Percentiles rank a stretch among this genome's conserved stretches.
Conservation (phyloP, 2,797 vertebrate species). For the Otus scops region DNA sequence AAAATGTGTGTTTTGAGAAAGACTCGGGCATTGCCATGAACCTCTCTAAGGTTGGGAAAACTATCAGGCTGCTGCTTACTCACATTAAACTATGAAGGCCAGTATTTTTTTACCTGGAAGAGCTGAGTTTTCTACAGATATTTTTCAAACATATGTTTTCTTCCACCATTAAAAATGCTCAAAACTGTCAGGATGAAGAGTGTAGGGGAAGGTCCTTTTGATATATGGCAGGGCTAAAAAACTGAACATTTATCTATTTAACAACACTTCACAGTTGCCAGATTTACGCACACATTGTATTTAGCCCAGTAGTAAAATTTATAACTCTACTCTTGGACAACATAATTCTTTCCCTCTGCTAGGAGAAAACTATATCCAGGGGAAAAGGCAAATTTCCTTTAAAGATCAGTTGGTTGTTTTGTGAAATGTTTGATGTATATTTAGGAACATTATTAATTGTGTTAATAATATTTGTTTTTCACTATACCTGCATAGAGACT, state of each 20-base stretch:
- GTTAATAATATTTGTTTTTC: not conserved
- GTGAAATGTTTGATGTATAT: not conserved
- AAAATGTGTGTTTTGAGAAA: not conserved
- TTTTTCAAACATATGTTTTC: slow-evolving; percentile 16
- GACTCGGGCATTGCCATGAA: not conserved
- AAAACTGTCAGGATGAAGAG: not conserved
- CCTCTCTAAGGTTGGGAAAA: not conserved
- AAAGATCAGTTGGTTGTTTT: not conserved
- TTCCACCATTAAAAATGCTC: not conserved
- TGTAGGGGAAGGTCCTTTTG: not conserved
- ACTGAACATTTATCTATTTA: slow-evolving; percentile 49
- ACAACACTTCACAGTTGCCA: slow-evolving; percentile 25
- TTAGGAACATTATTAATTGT: not conserved
- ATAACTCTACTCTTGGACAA: not conserved
- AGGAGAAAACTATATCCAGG: not conserved
- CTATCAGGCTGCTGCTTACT: not conserved
- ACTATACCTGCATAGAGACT: not conserved
- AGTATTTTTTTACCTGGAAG: not conserved
- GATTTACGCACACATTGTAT: slow-evolving; percentile 16
- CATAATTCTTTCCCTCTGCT: slow-evolving; percentile 30
- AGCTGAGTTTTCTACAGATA: not conserved
- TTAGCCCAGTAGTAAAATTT: slow-evolving; percentile 45
- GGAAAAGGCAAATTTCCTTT: not conserved
- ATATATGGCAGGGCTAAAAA: not conserved
- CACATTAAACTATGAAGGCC: not conserved